Base-by-base conservation (phyloP, 2,888 invertebrate species). In the Megamerina dolium region DNA sequence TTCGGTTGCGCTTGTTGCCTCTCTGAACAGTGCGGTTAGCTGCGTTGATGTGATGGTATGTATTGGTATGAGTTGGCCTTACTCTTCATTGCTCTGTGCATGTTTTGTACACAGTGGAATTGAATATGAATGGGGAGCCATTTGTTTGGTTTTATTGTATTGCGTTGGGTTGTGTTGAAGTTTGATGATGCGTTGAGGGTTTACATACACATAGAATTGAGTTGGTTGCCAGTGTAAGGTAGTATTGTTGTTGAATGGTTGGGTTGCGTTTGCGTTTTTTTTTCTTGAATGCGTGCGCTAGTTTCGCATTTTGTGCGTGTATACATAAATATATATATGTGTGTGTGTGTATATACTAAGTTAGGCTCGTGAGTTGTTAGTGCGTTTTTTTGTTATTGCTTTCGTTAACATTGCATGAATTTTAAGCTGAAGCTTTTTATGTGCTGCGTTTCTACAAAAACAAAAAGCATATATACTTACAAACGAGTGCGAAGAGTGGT, bases 201-300 rank as follows among this genome's bases (percentile, higher is more conserved):
- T 27, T 17, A 19, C 37, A 27, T 27, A n/a, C 17, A 14, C n/a
- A 5, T n/a, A 21, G 27, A 27, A 27, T 27, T 31, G 27, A 23
- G 33, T 27, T n/a, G n/a, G n/a, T n/a, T n/a, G n/a, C n/a, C n/a
- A n/a, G n/a, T n/a, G n/a, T n/a, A n/a, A n/a, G n/a, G n/a, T n/a
- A n/a, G n/a, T n/a, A n/a, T n/a, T n/a, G n/a, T n/a, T 38, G 40
- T 51, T 49, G 53, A 51, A 54, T 56, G 53, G 52, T 49, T 43
- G 51, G 53, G 51, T 53, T 56, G 56, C 53, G 54, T 54, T 56
- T n/a, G n/a, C n/a, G n/a, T n/a, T n/a, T n/a, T n/a, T n/a, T n/a
- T n/a, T n/a, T 53, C 48, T 49, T 33, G 48, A 30, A 52, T 56
- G 54, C 53, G 57, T 53, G 55, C 46, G 53, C 45, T 49, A 52